Evolutionary conservation across 2,113 vertebrate species (phyloP).

Genomic region (Amphilophus citrinellus): DNA sequence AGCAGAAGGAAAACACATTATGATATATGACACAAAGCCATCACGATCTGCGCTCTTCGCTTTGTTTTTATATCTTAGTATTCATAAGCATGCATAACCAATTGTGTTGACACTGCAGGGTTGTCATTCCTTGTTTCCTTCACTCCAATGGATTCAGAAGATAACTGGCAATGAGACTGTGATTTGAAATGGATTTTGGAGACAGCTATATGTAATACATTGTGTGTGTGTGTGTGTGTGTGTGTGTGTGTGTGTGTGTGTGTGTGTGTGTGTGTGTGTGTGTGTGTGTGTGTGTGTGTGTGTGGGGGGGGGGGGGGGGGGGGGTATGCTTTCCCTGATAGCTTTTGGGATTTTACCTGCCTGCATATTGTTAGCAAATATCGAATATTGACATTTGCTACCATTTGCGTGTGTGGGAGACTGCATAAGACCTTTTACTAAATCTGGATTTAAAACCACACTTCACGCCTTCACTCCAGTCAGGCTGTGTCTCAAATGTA

Average conservation of each 20-base stretch:
- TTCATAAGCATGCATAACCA: slow-evolving; percentile 73
- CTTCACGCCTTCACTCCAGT: not conserved
- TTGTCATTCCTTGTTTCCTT: slow-evolving; percentile 40
- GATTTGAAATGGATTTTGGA: slow-evolving; percentile 56
- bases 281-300: not conserved
- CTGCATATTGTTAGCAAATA: not conserved
- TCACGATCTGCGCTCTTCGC: not conserved
- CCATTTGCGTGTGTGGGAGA: not conserved
- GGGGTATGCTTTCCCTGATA: slow-evolving; percentile 24
- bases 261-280: not conserved
- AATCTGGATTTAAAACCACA: not conserved
- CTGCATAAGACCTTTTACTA: not conserved
- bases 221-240: not conserved
- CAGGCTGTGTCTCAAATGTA: not conserved
- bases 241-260: not conserved
- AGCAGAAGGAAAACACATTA: slow-evolving; percentile 18
- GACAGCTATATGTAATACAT: slow-evolving; percentile 26
- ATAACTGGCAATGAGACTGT: slow-evolving; percentile 48
- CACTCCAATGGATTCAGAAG: slow-evolving; percentile 24
- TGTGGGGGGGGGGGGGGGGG: not conserved
- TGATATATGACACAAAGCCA: slow-evolving; percentile 1
- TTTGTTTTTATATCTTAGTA: slow-evolving; percentile 43
- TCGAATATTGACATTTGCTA: slow-evolving; percentile 18
- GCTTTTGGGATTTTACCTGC: slow-evolving; percentile 31
- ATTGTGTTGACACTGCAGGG: slow-evolving; percentile 58